Base-by-base conservation (phyloP, 2,888 invertebrate genomes). In the Lepidochitona cinerea region DNA sequence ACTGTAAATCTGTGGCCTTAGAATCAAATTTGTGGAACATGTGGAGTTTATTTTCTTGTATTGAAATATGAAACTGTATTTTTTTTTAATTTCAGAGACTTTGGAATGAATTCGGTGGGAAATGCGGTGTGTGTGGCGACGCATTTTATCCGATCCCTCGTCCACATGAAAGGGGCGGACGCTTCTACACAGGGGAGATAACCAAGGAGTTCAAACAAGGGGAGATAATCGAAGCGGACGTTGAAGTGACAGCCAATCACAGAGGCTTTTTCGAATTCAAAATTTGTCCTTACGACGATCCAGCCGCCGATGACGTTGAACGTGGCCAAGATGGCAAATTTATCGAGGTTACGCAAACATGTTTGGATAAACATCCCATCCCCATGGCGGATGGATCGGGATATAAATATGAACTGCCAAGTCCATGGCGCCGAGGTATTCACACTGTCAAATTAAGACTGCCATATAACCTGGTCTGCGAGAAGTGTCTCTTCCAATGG, bases 91-190 rank as follows among this genome's bases (percentile, higher is more conserved):
- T 69, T 0, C 74, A 78, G 76, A 71, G 64, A 59, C 70, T 74
- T 7, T 75, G 74, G 73, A 59, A 71, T 9, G 66, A 52, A 6
- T 76, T 76, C 49, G 68, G 54, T 0, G 82, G 82, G 9, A 53
- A 59, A 26, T 82, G 82, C 70, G 82, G 81, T 5, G 82, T 82
- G 12, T 82, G 82, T 59, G 82, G 82, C 0, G 82, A 82, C 70
- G 74, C 79, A 12, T 79, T 73, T 70, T 36, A 54, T 0, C 80
- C 79, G 0, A 65, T 49, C 0, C 82, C 82, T 6, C 77, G 82
- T 33, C 74, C 77, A 2, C 82, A 82, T 68, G 82, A 82, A 71
- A 37, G 79, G n/a, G 79, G 81, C 0, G 82, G 82, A 3, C 49
- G 67, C 26, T 81, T 69, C 53, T 82, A 79, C 72, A 49, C 65